Percentiles rank a stretch among this genome's conserved stretches.
These are phyloP conservation scores for Drosophila bipectinata DNA, from an alignment of 1,140 invertebrate species.

Conservation along the genomic window DNA sequence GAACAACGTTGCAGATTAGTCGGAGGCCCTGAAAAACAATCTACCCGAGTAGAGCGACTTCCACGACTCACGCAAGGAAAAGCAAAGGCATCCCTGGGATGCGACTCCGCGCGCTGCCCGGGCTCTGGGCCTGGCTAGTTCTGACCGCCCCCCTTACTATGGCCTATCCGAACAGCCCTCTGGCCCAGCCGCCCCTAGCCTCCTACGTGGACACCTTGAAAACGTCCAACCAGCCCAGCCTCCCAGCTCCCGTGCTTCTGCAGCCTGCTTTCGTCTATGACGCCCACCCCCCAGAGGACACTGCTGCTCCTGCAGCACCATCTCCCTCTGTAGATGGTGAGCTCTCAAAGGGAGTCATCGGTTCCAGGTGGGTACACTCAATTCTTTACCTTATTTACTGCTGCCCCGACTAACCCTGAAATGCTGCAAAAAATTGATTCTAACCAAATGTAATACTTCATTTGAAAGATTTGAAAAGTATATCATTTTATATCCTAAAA, in stretches of 20 bases:
- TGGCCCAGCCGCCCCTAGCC: conserved; percentile 34
- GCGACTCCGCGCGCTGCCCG: conserved; percentile 49
- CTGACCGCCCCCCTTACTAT: conserved; percentile 3
- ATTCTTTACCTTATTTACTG: conserved; percentile 26
- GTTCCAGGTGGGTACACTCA: conserved; percentile 79
- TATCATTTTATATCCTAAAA: no score
- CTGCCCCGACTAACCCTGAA: not conserved
- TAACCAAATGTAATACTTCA: not conserved
- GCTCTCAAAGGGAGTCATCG: conserved; percentile 80
- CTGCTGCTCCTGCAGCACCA: not conserved
- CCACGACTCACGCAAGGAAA: conserved; percentile 6
- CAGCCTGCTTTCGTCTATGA: conserved; percentile 74
- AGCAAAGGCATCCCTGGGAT: conserved; percentile 37
- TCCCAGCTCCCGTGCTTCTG: conserved; percentile 12
- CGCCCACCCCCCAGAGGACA: conserved; percentile 47
- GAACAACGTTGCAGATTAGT: conserved; percentile 63
- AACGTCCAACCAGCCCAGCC: conserved; percentile 55
- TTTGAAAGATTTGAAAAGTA: not conserved
- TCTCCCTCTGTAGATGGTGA: conserved; percentile 33
- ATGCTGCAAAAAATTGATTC: not conserved
- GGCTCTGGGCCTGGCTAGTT: conserved; percentile 35
- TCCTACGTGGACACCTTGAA: conserved; percentile 75
- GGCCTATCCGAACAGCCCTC: conserved; percentile 50
- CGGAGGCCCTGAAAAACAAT: conserved; percentile 57
- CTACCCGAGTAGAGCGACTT: conserved; percentile 8